These are phyloP conservation scores for Phania funesta DNA, from an alignment of 2,888 invertebrate genomes.

Conservation along the genomic window DNA sequence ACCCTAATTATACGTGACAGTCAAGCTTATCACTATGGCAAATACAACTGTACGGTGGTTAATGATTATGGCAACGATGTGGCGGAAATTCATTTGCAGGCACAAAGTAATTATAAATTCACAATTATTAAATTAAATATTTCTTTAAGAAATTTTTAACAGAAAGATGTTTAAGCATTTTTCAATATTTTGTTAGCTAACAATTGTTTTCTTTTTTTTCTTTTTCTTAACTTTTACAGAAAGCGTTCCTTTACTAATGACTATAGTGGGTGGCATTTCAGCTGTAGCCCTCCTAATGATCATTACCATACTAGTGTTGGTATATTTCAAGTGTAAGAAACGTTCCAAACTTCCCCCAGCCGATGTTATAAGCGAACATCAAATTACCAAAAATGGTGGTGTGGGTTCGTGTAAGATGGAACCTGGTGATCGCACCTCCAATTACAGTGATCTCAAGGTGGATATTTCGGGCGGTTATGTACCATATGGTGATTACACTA, in stretches of 20 bases:
- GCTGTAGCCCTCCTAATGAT: constrained; percentile 92
- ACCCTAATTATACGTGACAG: constrained; percentile 94
- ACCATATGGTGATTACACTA: constrained; percentile 92
- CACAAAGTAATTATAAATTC: constrained; percentile 89
- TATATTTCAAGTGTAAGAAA: constrained; percentile 85
- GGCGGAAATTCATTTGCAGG: constrained; percentile 90
- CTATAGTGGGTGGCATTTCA: constrained; percentile 89
- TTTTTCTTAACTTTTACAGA: constrained; percentile 82
- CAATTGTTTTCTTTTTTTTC: background rate
- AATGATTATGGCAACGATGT: constrained; percentile 94
- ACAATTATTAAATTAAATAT: background rate
- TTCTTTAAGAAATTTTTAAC: background rate
- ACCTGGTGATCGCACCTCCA: constrained; percentile 91
- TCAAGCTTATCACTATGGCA: constrained; percentile 92
- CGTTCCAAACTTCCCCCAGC: constrained; percentile 79
- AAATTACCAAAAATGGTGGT: constrained; percentile 79
- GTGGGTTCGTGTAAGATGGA: constrained; percentile 81
- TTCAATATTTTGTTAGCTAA: background rate
- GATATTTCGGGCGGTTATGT: constrained; percentile 87
- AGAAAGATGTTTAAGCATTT: background rate
- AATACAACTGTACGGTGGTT: constrained; percentile 95
- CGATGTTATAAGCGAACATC: constrained; percentile 80
- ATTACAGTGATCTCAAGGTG: constrained; percentile 94
- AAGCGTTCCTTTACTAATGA: constrained; percentile 88
- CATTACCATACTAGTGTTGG: constrained; percentile 89